A percentile compares a stretch with the other conserved stretches of the same genome.
Conservation (phyloP, 2,888 invertebrate species). For the Diogma glabrata region DNA sequence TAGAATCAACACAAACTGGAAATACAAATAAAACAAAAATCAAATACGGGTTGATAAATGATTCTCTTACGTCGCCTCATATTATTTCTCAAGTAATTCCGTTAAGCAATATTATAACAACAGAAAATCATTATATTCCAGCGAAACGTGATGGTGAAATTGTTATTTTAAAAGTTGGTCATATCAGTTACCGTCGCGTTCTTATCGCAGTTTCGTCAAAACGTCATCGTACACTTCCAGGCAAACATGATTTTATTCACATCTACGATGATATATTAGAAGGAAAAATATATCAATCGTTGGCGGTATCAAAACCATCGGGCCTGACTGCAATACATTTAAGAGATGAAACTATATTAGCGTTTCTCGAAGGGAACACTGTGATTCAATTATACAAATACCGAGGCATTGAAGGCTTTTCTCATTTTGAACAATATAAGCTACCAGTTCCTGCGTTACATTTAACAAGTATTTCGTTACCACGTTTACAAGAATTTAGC, state of each 20-base stretch:
- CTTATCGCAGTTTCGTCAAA: slow-evolving; percentile 34
- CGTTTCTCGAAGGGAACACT: slow-evolving; percentile 36
- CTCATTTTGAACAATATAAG: slow-evolving; percentile 10
- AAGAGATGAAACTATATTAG: slow-evolving; percentile 40
- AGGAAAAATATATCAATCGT: slow-evolving; percentile 40
- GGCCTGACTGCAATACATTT: slow-evolving; percentile 33
- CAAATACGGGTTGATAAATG: no score
- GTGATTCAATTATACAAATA: slow-evolving; percentile 27
- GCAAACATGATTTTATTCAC: slow-evolving; percentile 33
- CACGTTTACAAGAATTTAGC: neutral
- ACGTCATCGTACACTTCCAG: slow-evolving; percentile 28
- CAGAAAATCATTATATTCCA: slow-evolving; percentile 28
- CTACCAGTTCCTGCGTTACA: slow-evolving; percentile 8
- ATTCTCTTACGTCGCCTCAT: no score
- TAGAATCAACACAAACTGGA: no score
- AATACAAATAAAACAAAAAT: no score
- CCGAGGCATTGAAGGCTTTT: slow-evolving; percentile 34
- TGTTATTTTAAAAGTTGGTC: slow-evolving; percentile 29
- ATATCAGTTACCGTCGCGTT: slow-evolving; percentile 23
- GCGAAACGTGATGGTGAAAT: slow-evolving; percentile 27
- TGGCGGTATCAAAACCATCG: slow-evolving; percentile 38
- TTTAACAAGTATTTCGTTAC: neutral
- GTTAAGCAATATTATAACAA: slow-evolving; percentile 20
- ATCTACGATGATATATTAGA: slow-evolving; percentile 37
- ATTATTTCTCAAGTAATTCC: slow-evolving; percentile 19